Evolutionary conservation across 2,113 vertebrate species (phyloP).

Genomic region (Engystomops pustulosus): DNA sequence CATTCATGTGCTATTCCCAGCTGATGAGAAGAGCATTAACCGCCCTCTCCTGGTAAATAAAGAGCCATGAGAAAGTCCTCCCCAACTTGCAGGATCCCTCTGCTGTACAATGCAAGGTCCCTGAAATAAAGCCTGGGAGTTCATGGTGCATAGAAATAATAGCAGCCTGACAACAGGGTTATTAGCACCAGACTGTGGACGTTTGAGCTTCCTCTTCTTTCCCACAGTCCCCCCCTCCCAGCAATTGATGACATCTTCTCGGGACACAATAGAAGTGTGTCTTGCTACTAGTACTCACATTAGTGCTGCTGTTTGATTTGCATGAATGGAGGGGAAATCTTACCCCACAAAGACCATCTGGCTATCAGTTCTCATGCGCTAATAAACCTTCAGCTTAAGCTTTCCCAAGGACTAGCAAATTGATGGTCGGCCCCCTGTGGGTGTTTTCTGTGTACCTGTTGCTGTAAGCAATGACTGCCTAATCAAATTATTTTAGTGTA

Average conservation of each 20-base stretch:
- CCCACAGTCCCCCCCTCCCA: constrained; percentile 72
- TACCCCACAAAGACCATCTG: constrained; percentile 83
- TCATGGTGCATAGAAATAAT: constrained; percentile 60
- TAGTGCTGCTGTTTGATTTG: constrained; percentile 74
- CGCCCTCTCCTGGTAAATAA: neutral
- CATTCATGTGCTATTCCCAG: constrained; percentile 11
- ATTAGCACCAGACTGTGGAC: constrained; percentile 68
- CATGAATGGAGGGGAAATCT: constrained; percentile 71
- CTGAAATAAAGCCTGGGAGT: constrained; percentile 58
- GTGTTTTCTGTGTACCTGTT: neutral
- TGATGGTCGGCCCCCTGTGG: constrained; percentile 53
- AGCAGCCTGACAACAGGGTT: constrained; percentile 63
- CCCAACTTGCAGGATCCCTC: neutral
- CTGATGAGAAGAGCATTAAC: neutral
- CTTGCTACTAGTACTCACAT: constrained; percentile 69
- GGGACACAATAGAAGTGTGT: constrained; percentile 75
- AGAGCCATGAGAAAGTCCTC: constrained; percentile 8
- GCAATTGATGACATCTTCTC: constrained; percentile 66
- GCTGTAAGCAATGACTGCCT: constrained; percentile 10
- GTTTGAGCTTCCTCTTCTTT: constrained; percentile 65
- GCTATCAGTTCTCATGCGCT: constrained; percentile 72
- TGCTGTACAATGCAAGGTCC: neutral
- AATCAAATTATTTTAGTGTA: constrained; percentile 16
- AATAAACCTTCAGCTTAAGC: constrained; percentile 71
- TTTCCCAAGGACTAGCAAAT: constrained; percentile 68